Conservation (phyloP, 2,888 invertebrate genomes). For the Ennomos fuscantarius region DNA sequence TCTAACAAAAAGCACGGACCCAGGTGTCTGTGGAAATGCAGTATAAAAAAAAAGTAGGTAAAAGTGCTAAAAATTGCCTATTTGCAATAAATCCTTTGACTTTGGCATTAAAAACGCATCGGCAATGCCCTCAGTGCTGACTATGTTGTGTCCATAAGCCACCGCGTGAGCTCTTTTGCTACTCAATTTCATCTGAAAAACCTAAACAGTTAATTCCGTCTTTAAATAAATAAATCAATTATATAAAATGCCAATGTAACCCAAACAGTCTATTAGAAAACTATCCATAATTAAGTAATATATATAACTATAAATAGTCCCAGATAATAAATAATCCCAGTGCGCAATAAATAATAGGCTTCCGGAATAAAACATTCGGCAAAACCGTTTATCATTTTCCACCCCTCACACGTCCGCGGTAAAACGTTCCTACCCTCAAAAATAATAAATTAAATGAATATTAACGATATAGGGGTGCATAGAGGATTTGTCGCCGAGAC, state of each 20-base stretch:
- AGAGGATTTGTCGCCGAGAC: neutral
- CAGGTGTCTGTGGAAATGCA: too few relatives aligned
- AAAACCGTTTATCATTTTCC: conserved; percentile 37
- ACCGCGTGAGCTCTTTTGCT: too few relatives aligned
- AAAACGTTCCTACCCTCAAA: conserved; percentile 36
- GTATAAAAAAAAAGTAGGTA: too few relatives aligned
- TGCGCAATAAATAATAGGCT: conserved; percentile 31
- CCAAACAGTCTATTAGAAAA: conserved; percentile 18
- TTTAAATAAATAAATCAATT: conserved; percentile 3
- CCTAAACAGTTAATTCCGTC: too few relatives aligned
- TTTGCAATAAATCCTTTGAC: too few relatives aligned
- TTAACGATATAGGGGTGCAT: conserved; percentile 33
- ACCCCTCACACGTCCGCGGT: conserved; percentile 33
- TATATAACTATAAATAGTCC: conserved; percentile 20
- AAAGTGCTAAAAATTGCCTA: too few relatives aligned
- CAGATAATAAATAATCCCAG: conserved; percentile 26
- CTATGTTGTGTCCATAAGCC: too few relatives aligned
- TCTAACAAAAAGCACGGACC: too few relatives aligned
- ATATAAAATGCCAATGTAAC: conserved; percentile 6
- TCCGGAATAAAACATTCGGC: conserved; percentile 33
- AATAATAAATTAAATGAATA: conserved; percentile 40
- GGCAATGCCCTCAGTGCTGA: too few relatives aligned
- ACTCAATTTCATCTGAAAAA: too few relatives aligned
- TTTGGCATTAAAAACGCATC: too few relatives aligned
- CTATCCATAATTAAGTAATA: conserved; percentile 16